Conservation (phyloP, 2,888 invertebrate species). For the Tupiocoris notatus region DNA sequence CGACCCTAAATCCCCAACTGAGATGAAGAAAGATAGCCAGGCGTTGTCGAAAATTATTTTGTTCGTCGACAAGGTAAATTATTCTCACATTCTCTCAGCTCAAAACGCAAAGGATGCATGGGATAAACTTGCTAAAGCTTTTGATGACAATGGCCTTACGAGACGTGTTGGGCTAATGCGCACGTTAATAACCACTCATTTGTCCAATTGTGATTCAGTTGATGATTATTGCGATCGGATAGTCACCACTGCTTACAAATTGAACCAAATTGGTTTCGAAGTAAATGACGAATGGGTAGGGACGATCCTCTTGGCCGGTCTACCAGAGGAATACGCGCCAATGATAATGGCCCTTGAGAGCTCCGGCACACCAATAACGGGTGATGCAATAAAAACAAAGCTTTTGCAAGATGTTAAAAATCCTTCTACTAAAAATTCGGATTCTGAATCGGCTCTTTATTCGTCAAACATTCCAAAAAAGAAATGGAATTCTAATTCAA, state of each 20-base stretch:
- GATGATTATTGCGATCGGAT: conserved; percentile 5
- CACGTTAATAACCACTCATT: background rate
- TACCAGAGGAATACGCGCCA: conserved; percentile 17
- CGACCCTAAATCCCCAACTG: background rate
- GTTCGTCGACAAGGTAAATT: background rate
- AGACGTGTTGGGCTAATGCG: conserved; percentile 4
- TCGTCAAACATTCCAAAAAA: background rate
- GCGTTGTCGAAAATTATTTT: background rate
- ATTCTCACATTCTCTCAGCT: background rate
- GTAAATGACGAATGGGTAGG: conserved; percentile 20
- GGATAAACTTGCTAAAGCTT: background rate
- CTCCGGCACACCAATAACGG: background rate
- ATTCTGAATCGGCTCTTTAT: background rate
- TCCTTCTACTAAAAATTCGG: background rate
- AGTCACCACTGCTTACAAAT: background rate
- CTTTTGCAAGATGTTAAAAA: background rate
- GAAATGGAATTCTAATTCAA: background rate
- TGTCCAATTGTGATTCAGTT: background rate
- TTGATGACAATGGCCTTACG: conserved; percentile 7
- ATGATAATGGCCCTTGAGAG: conserved; percentile 13
- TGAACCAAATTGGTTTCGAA: conserved; percentile 1
- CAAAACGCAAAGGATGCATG: background rate
- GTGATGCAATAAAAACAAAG: background rate
- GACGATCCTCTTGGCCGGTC: conserved; percentile 9
- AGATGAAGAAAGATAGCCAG: background rate